These are phyloP conservation scores for Microplitis mediator DNA, from an alignment of 1,140 invertebrate genomes.

Conservation along the genomic window DNA sequence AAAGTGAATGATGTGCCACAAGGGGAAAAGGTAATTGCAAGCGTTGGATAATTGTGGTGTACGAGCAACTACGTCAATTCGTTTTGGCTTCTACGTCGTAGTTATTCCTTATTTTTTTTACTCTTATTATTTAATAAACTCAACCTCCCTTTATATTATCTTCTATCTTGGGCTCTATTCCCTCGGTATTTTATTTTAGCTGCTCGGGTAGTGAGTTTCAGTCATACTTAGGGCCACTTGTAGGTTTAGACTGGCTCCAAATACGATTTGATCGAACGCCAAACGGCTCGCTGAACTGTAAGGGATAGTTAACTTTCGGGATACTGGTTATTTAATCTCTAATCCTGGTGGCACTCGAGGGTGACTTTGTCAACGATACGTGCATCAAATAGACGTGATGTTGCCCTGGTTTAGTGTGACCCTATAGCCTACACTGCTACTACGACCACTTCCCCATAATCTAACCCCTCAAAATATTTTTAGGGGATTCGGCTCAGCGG, in stretches of 20 bases:
- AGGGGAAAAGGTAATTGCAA: no score
- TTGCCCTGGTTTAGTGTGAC: no score
- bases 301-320: slow-evolving; percentile 41
- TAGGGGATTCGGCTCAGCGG: neutral
- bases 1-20: no score
- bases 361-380: slow-evolving; percentile 54
- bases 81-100: neutral
- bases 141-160: neutral
- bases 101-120: neutral
- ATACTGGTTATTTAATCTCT: slow-evolving; percentile 62
- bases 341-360: slow-evolving; percentile 57
- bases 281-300: slow-evolving; percentile 17
- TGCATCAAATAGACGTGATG: neutral
- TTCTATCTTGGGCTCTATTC: neutral
- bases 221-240: neutral
- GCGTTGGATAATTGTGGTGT: no score
- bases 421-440: no score
- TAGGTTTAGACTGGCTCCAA: neutral
- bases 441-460: neutral
- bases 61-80: neutral
- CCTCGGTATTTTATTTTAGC: neutral
- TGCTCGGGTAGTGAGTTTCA: neutral
- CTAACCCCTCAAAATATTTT: neutral
- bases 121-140: neutral
- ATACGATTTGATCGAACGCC: neutral